These are phyloP conservation scores for Myripristis jacobus DNA, from an alignment of 2,797 vertebrate species.

Conservation along the genomic window DNA sequence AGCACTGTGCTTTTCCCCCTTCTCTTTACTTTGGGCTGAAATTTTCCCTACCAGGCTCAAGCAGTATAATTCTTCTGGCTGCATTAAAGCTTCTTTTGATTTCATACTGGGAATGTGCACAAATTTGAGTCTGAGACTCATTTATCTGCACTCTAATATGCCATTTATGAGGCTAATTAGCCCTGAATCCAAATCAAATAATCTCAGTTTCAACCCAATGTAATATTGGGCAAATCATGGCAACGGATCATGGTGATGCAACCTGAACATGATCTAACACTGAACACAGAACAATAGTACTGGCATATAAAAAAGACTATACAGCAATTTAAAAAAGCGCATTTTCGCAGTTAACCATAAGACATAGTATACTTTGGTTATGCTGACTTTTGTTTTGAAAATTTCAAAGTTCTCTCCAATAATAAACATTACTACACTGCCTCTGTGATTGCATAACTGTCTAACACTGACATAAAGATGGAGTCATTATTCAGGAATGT, in stretches of 20 bases:
- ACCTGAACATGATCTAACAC: not conserved
- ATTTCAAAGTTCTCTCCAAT: not conserved
- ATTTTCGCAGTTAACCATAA: not conserved
- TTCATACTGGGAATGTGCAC: not conserved
- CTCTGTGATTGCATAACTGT: not conserved
- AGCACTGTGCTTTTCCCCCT: not conserved
- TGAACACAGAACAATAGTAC: no score
- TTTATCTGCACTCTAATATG: constrained; percentile 8
- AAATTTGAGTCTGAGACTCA: constrained; percentile 6
- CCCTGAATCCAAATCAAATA: not conserved
- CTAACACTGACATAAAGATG: not conserved
- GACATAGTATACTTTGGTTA: not conserved
- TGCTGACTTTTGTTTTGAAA: not conserved
- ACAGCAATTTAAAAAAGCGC: constrained; percentile 3
- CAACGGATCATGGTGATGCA: not conserved
- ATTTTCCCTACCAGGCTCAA: constrained; percentile 15
- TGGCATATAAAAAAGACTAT: not conserved
- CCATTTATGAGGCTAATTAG: not conserved
- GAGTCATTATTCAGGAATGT: not conserved
- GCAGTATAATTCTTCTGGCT: not conserved
- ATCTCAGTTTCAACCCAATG: not conserved
- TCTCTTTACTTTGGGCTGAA: constrained; percentile 22
- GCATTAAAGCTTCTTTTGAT: constrained; percentile 27
- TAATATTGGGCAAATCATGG: not conserved
- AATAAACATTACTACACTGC: not conserved